A percentile compares a stretch with the other conserved stretches of the same genome.
Evolutionary conservation across 2,888 invertebrate genomes (phyloP).

Genomic region (Periphyllus acericola): DNA sequence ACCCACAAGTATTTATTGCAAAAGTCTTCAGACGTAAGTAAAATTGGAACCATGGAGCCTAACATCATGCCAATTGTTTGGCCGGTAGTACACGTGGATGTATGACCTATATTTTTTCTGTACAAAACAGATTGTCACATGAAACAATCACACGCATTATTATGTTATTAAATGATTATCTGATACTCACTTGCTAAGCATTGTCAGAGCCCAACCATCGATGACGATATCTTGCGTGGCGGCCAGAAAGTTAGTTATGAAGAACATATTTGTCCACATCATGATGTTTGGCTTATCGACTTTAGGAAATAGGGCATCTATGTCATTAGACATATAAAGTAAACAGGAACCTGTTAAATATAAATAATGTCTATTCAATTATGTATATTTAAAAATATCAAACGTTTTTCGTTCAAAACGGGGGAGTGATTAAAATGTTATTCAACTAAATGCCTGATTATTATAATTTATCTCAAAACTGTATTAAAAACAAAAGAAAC

Average conservation of each 20-base stretch:
- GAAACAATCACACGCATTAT: not conserved
- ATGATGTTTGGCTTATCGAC: slow-evolving; percentile 59
- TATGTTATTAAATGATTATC: not conserved
- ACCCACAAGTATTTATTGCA: slow-evolving; percentile 90
- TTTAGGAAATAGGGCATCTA: slow-evolving; percentile 79
- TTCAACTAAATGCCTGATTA: not conserved
- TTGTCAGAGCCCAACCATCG: slow-evolving; percentile 99
- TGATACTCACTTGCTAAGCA: slow-evolving; percentile 82
- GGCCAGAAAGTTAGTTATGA: slow-evolving; percentile 92
- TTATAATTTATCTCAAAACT: not conserved
- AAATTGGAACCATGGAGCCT: slow-evolving; percentile 95
- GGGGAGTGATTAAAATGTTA: not conserved
- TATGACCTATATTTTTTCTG: slow-evolving; percentile 94
- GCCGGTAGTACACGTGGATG: slow-evolving; percentile 97
- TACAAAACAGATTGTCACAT: not conserved
- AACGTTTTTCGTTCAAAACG: not conserved
- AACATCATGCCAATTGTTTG: slow-evolving; percentile 97
- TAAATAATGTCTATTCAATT: not conserved
- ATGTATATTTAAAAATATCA: not conserved
- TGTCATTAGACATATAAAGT: slow-evolving; percentile 82
- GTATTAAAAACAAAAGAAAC: not conserved
- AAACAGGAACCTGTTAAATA: slow-evolving; percentile 69
- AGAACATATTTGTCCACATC: slow-evolving; percentile 85
- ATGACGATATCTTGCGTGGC: slow-evolving; percentile 99
- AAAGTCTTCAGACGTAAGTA: slow-evolving; percentile 93